phyloP scores from a whole-genome alignment of 2,888 invertebrate species.

The Athripsodes cinereus region DNA sequence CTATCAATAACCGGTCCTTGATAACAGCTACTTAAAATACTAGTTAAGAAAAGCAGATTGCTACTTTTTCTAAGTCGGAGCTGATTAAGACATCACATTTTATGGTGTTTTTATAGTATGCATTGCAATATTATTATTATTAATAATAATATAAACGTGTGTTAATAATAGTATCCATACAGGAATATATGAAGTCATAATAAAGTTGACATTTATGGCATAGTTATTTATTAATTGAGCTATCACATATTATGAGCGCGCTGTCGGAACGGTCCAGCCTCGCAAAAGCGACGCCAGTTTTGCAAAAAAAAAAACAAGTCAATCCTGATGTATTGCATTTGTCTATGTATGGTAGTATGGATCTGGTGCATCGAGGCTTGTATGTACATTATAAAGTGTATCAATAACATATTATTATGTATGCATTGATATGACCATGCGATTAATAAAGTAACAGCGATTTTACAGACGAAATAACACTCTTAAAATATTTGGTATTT shows the following conservation, averaged over 20 bases:
- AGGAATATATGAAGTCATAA: background rate
- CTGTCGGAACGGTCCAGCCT: background rate
- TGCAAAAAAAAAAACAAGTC: background rate
- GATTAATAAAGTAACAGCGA: too few relatives aligned
- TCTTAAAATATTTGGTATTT: too few relatives aligned
- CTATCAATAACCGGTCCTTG: background rate
- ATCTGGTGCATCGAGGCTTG: too few relatives aligned
- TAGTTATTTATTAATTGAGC: conserved; percentile 15
- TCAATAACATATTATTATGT: too few relatives aligned
- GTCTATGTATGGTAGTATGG: background rate
- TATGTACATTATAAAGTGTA: too few relatives aligned
- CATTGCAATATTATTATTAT: background rate
- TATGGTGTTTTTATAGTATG: background rate
- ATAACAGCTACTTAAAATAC: background rate
- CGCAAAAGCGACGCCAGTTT: background rate
- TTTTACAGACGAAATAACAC: too few relatives aligned
- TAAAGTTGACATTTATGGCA: conserved; percentile 7
- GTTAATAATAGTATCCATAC: background rate
- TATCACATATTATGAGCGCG: background rate
- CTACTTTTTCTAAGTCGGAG: background rate
- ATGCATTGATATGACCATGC: too few relatives aligned
- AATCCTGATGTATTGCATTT: background rate
- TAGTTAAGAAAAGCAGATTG: background rate
- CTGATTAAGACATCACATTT: background rate
- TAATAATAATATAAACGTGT: background rate